phyloP scores from a whole-genome alignment of 2,888 invertebrate species.

The Lasioglossum figueresi region DNA sequence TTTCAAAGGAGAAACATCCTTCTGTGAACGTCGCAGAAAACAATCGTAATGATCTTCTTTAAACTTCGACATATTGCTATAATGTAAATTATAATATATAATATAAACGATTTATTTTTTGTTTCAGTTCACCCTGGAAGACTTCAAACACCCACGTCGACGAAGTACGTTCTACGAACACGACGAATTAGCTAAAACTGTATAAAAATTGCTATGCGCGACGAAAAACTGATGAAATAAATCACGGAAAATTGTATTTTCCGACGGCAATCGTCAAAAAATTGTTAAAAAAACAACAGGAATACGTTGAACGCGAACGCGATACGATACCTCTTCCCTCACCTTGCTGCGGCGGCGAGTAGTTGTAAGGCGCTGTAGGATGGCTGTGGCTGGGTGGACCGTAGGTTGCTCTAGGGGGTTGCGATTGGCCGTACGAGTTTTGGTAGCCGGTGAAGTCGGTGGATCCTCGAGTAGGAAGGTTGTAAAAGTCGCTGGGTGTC shows the following conservation, averaged over 20 bases:
- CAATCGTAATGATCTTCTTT: no score
- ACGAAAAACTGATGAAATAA: no score
- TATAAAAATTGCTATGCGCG: no score
- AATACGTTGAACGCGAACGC: not conserved
- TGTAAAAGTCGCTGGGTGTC: constrained; percentile 68
- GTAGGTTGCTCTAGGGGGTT: constrained; percentile 31
- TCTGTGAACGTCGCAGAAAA: no score
- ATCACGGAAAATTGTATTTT: no score
- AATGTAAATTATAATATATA: no score
- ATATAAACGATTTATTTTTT: no score
- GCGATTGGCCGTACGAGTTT: constrained; percentile 70
- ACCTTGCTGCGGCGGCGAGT: constrained; percentile 76
- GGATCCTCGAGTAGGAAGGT: constrained; percentile 66
- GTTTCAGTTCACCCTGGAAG: no score
- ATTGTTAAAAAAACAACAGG: not conserved
- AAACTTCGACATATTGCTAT: no score
- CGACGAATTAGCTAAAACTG: no score
- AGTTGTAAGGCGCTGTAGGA: constrained; percentile 41
- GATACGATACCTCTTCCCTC: constrained; percentile 76
- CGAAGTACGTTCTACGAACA: no score
- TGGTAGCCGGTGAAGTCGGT: constrained; percentile 43
- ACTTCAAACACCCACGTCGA: no score
- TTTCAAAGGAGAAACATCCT: not conserved
- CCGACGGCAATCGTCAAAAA: not conserved
- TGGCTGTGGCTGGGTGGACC: constrained; percentile 42